Percentiles rank a stretch among this genome's conserved stretches.
Evolutionary conservation across 2,888 invertebrate species (phyloP).

Genomic region (Chydorus sphaericus): DNA sequence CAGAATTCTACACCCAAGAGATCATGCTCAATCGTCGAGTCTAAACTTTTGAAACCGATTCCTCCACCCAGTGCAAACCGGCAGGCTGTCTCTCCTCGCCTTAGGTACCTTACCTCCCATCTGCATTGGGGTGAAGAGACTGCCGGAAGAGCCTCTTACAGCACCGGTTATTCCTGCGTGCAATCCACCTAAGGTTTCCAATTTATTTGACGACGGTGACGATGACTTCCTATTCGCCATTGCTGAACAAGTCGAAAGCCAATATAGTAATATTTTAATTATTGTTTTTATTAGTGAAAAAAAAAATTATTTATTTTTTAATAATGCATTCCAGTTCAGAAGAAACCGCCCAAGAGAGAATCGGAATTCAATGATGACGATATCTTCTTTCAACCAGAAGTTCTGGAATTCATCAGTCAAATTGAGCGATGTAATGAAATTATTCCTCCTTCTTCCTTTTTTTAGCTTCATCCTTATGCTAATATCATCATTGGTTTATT

Average conservation of each 20-base stretch:
- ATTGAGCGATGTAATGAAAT: no score
- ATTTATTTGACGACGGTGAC: not conserved
- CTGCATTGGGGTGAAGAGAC: not conserved
- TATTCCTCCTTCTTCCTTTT: not conserved
- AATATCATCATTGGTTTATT: not conserved
- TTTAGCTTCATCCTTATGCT: not conserved
- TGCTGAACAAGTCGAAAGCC: not conserved
- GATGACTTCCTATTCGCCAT: not conserved
- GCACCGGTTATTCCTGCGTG: no score
- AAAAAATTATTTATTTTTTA: no score
- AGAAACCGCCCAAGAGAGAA: not conserved
- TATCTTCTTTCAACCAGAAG: not conserved
- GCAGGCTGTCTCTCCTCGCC: no score
- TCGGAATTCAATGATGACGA: not conserved
- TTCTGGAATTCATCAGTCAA: not conserved
- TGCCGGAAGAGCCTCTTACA: not conserved
- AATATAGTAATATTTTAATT: slow-evolving; percentile 2
- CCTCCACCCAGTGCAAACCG: no score
- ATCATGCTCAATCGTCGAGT: not conserved
- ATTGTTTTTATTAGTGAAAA: no score
- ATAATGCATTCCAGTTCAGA: not conserved
- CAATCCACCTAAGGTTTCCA: no score
- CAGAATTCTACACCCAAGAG: not conserved
- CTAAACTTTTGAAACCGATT: no score
- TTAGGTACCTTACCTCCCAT: no score